These are phyloP conservation scores for Solea senegalensis DNA, from an alignment of 2,113 vertebrate species.

Conservation along the genomic window DNA sequence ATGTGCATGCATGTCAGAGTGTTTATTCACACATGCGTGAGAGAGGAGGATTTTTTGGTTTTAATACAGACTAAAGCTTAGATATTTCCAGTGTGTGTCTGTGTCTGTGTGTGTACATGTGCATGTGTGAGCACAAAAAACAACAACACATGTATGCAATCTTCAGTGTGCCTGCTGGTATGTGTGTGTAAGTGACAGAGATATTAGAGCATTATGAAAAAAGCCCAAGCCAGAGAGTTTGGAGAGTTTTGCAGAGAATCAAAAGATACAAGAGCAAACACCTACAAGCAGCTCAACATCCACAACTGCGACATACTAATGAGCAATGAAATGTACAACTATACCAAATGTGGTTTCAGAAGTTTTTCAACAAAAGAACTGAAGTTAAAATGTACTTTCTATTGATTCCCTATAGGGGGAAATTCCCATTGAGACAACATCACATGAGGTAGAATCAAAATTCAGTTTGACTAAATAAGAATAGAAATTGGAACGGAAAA, in stretches of 20 bases:
- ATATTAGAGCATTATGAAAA: conserved; percentile 58
- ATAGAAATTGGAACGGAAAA: too few species aligned
- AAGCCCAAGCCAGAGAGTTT: conserved; percentile 47
- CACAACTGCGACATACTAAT: too few species aligned
- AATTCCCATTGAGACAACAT: too few species aligned
- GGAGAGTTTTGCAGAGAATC: conserved; percentile 6
- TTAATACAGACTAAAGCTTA: conserved; percentile 50
- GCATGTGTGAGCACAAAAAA: conserved; percentile 29
- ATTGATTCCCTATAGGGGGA: too few species aligned
- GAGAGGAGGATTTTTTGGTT: conserved; percentile 51
- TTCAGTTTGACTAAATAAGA: too few species aligned
- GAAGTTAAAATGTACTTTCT: too few species aligned
- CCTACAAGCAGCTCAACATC: too few species aligned
- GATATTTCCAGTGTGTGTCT: conserved; percentile 41
- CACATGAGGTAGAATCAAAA: too few species aligned
- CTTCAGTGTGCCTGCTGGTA: conserved; percentile 25
- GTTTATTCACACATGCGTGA: conserved; percentile 45
- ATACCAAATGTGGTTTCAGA: too few species aligned
- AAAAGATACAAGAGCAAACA: too few species aligned
- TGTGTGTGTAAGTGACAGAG: conserved; percentile 39
- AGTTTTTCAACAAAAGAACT: too few species aligned
- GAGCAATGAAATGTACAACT: too few species aligned
- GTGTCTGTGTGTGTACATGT: conserved; percentile 41
- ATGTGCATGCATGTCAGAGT: conserved; percentile 35
- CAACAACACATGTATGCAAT: conserved; percentile 27